Conservation (phyloP, 2,888 invertebrate species). For the Smittia aterrima region DNA sequence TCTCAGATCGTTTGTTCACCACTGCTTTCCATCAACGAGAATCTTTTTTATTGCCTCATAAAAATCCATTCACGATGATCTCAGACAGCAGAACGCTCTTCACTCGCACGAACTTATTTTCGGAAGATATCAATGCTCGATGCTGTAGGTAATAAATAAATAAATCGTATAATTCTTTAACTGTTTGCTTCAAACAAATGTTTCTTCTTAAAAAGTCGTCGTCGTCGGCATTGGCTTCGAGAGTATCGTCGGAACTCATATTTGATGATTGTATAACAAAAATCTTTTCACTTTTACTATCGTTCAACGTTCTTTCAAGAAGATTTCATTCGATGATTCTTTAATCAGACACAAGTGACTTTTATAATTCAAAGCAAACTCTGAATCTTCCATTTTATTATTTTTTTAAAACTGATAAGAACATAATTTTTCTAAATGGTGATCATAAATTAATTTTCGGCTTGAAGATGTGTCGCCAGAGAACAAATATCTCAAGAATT, state of each 20-base stretch:
- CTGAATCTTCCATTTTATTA: no score
- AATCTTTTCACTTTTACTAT: constrained; percentile 9
- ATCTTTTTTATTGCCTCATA: no score
- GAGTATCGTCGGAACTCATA: neutral
- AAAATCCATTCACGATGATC: no score
- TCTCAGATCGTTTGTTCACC: no score
- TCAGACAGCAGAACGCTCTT: no score
- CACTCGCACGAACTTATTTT: neutral
- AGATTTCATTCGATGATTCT: no score
- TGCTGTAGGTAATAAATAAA: constrained; percentile 29
- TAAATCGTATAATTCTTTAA: constrained; percentile 18
- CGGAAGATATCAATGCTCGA: constrained; percentile 22
- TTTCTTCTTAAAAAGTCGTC: neutral
- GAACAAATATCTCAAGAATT: neutral
- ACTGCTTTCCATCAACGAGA: no score
- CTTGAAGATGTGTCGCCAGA: neutral
- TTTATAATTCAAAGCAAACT: no score
- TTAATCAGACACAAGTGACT: no score
- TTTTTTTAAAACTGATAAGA: constrained; percentile 1
- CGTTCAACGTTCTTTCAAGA: neutral
- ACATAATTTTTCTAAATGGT: neutral
- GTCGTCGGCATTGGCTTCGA: neutral
- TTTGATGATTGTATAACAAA: neutral
- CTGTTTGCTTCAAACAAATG: constrained; percentile 7
- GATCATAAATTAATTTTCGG: neutral